These are phyloP conservation scores for Alloplasta piceator DNA, from an alignment of 2,888 invertebrate genomes.

Conservation along the genomic window DNA sequence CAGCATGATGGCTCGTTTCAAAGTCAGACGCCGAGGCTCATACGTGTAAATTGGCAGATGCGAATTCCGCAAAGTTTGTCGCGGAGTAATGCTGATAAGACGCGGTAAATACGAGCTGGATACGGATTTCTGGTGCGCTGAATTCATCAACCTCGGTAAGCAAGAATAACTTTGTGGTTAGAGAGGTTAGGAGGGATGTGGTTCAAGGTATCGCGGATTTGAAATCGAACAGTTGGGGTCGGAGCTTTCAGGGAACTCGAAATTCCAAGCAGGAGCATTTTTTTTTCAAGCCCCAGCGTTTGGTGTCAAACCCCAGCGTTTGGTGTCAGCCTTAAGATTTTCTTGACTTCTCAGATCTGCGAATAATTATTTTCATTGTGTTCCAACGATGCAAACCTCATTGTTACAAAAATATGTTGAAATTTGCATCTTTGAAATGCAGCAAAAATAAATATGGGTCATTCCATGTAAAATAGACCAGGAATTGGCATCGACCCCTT, in stretches of 20 bases:
- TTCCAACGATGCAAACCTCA: too few relatives aligned
- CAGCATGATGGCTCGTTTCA: constrained; percentile 6
- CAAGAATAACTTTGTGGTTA: constrained; percentile 21
- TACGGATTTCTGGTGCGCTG: constrained; percentile 51
- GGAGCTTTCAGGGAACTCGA: constrained; percentile 24
- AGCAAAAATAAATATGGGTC: too few relatives aligned
- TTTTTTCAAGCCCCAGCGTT: background rate
- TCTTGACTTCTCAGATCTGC: background rate
- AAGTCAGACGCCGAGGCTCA: constrained; percentile 11
- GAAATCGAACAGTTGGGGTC: constrained; percentile 13
- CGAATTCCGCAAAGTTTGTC: constrained; percentile 35
- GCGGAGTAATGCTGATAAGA: constrained; percentile 44
- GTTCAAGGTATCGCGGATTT: constrained; percentile 18
- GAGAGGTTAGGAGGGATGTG: background rate
- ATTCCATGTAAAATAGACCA: too few relatives aligned
- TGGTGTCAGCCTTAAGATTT: too few relatives aligned
- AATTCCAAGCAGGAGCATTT: background rate
- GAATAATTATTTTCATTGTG: background rate
- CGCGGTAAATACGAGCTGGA: constrained; percentile 3
- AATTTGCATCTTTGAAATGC: too few relatives aligned
- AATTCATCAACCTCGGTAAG: constrained; percentile 61
- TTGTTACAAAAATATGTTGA: too few relatives aligned
- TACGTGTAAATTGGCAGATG: constrained; percentile 25
- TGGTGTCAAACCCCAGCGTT: too few relatives aligned
- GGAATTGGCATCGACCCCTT: too few relatives aligned